Conservation (phyloP, 2,113 vertebrate species). For the Tetraodon nigroviridis region DNA sequence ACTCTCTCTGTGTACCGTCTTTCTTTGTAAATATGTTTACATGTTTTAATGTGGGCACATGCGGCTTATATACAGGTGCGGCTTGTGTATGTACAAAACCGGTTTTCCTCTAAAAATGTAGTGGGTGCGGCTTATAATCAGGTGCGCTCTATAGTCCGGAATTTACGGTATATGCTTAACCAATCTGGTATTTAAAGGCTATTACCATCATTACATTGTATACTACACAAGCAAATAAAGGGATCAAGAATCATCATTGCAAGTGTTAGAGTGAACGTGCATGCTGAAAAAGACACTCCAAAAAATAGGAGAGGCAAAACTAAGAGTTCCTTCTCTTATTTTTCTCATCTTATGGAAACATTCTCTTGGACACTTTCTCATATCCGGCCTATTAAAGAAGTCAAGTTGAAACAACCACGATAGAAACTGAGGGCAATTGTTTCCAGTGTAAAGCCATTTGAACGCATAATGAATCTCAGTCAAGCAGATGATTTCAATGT, state of each 20-base stretch:
- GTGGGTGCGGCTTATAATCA: too few relatives aligned
- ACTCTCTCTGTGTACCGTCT: too few relatives aligned
- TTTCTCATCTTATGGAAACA: slow-evolving; percentile 65
- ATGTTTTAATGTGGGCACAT: too few relatives aligned
- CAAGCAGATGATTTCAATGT: slow-evolving; percentile 29
- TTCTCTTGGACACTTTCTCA: slow-evolving; percentile 49
- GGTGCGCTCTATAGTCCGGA: too few relatives aligned
- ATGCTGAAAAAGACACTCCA: slow-evolving; percentile 26
- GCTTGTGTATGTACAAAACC: too few relatives aligned
- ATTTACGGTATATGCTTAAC: too few relatives aligned
- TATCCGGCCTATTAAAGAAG: slow-evolving; percentile 58
- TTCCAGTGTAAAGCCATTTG: slow-evolving; percentile 59
- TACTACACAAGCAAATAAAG: slow-evolving; percentile 12
- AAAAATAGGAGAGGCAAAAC: slow-evolving; percentile 20
- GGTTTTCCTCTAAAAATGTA: too few relatives aligned
- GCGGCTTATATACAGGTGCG: too few relatives aligned
- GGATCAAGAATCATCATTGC: slow-evolving; percentile 9
- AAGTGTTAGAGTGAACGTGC: not conserved
- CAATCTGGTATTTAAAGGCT: too few relatives aligned
- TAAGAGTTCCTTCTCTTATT: slow-evolving; percentile 13
- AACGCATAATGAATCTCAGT: slow-evolving; percentile 45
- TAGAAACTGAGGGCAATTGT: slow-evolving; percentile 51
- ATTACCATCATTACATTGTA: not conserved
- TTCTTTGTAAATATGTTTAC: too few relatives aligned
- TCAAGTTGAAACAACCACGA: slow-evolving; percentile 34